Percentiles rank a stretch among this genome's conserved stretches.
Conservation (phyloP, 2,888 invertebrate genomes). For the Bembecia ichneumoniformis region DNA sequence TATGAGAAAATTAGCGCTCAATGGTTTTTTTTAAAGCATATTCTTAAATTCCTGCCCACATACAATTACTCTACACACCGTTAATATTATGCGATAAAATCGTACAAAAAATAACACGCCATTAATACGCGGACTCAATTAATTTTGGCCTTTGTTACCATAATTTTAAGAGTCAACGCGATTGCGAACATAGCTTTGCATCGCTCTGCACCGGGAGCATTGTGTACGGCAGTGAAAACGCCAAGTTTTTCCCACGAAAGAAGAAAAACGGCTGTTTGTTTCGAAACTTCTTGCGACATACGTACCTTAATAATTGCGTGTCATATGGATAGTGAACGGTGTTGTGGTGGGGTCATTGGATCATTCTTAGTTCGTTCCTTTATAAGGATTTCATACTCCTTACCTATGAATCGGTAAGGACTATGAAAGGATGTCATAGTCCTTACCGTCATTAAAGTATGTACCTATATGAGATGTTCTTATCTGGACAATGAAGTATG, state of each 20-base stretch:
- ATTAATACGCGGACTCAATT: not conserved
- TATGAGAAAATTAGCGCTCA: slow-evolving; percentile 11
- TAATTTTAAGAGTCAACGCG: not conserved
- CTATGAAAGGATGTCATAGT: too few species aligned
- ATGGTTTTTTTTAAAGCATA: slow-evolving; percentile 3
- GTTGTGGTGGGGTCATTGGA: not conserved
- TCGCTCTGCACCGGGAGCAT: slow-evolving; percentile 25
- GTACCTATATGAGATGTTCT: too few species aligned
- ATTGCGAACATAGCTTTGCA: not conserved
- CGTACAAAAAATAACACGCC: not conserved
- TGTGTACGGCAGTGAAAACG: slow-evolving; percentile 53
- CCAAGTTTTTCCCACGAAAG: slow-evolving; percentile 61
- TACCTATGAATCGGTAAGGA: too few species aligned
- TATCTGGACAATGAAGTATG: too few species aligned
- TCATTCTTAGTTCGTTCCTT: not conserved
- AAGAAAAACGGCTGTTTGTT: slow-evolving; percentile 55
- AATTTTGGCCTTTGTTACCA: not conserved
- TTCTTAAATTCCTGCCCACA: slow-evolving; percentile 8
- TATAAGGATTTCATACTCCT: too few species aligned
- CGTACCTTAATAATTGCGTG: slow-evolving; percentile 26
- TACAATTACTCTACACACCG: slow-evolving; percentile 35
- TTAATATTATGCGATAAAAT: slow-evolving; percentile 22
- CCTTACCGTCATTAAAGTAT: too few species aligned
- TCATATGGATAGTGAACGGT: slow-evolving; percentile 21
- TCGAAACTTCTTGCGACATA: slow-evolving; percentile 50